phyloP scores from a whole-genome alignment of 2,797 vertebrate species.

The Selene dorsalis region DNA sequence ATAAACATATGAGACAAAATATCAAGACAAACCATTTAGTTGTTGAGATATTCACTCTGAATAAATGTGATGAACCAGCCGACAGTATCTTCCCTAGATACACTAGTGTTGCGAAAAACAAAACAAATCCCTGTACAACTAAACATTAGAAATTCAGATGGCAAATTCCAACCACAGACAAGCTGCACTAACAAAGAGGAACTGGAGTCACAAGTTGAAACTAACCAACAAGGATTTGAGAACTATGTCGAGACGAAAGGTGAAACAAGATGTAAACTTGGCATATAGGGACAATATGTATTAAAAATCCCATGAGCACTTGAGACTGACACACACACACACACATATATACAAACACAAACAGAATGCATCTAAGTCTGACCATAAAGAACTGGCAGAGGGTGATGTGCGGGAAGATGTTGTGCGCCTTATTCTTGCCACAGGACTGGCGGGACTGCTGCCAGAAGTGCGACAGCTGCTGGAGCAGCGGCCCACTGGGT shows the following conservation, averaged over 20 bases:
- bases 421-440: conserved; percentile 99
- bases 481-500: conserved; percentile 92
- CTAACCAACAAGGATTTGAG: conserved; percentile 7
- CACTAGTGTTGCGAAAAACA: neutral
- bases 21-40: neutral
- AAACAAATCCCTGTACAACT: neutral
- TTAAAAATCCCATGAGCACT: neutral
- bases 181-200: conserved; percentile 5
- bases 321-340: neutral
- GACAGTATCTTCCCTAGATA: neutral
- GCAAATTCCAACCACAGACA: neutral
- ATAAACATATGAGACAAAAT: neutral
- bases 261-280: neutral
- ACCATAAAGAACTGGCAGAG: conserved; percentile 99
- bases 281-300: neutral
- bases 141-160: neutral
- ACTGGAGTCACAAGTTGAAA: conserved; percentile 3
- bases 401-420: conserved; percentile 99
- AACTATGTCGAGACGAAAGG: neutral
- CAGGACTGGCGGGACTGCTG: conserved; percentile 95
- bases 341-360: conserved; percentile 6
- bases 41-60: neutral
- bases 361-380: conserved; percentile 32
- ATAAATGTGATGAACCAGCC: neutral
- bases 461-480: conserved; percentile 97